These are phyloP conservation scores for Lasioglossum leucozonium DNA, from an alignment of 2,888 invertebrate species.

Conservation along the genomic window DNA sequence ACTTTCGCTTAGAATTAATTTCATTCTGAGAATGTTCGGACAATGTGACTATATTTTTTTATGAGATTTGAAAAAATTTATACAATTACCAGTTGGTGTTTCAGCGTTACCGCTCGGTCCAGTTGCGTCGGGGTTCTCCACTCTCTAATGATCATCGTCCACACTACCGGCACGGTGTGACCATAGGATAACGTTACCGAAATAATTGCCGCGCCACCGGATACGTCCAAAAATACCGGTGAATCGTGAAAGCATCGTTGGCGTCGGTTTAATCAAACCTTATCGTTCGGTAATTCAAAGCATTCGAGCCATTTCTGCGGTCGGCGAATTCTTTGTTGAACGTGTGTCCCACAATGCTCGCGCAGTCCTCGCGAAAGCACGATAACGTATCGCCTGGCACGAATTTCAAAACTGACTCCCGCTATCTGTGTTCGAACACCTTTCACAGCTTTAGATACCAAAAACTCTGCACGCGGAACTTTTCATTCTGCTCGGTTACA, in stretches of 20 bases:
- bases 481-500: neutral
- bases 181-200: neutral
- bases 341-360: slow-evolving; percentile 19
- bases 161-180: neutral
- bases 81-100: neutral
- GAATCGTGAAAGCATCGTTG: neutral
- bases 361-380: neutral
- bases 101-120: neutral
- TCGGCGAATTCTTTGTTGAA: slow-evolving; percentile 34
- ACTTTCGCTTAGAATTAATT: neutral
- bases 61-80: neutral
- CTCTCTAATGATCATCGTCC: neutral
- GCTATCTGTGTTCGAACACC: slow-evolving; percentile 16
- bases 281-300: slow-evolving; percentile 46
- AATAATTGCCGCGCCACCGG: neutral
- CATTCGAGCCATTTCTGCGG: slow-evolving; percentile 9
- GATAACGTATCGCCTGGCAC: slow-evolving; percentile 57
- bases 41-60: no score
- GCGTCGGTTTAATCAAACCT: slow-evolving; percentile 20
- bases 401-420: slow-evolving; percentile 30
- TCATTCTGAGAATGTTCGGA: no score
- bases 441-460: neutral
- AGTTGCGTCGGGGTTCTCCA: neutral
- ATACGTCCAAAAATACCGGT: neutral
- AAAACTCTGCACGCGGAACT: neutral